A percentile compares a stretch with the other conserved stretches of the same genome.
Evolutionary conservation across 2,888 invertebrate genomes (phyloP).

Genomic region (Lydus trimaculatus): DNA sequence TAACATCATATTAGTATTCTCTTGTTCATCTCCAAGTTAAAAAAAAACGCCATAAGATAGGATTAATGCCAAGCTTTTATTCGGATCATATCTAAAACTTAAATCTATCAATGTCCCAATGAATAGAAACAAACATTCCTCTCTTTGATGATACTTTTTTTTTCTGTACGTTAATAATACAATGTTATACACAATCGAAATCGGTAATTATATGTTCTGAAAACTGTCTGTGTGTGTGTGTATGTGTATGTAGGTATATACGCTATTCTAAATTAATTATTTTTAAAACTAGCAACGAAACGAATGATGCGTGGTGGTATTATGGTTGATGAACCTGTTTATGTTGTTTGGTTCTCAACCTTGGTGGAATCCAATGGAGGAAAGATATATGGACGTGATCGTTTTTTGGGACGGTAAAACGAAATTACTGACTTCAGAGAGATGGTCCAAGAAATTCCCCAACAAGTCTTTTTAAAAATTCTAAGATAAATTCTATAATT

Average conservation of each 20-base stretch:
- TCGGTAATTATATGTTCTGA: constrained; percentile 4
- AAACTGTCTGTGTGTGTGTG: not conserved
- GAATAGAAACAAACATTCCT: not conserved
- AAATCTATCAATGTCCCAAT: constrained; percentile 6
- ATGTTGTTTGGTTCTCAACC: not conserved
- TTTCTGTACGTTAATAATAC: not conserved
- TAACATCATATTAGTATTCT: not conserved
- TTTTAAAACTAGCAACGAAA: not conserved
- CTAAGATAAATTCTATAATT: not conserved
- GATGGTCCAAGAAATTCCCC: constrained; percentile 12
- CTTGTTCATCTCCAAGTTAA: not conserved
- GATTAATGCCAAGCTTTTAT: not conserved
- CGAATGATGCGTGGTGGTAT: not conserved
- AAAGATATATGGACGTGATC: not conserved
- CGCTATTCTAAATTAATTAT: constrained; percentile 3
- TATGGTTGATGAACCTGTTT: constrained; percentile 6
- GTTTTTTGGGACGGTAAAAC: constrained; percentile 13
- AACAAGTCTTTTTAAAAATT: not conserved
- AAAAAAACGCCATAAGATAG: not conserved
- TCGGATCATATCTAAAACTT: not conserved
- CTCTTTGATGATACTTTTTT: not conserved
- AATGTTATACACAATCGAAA: not conserved
- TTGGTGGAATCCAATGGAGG: not conserved
- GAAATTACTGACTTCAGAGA: constrained; percentile 20
- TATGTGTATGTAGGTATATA: not conserved